Evolutionary conservation across 2,888 invertebrate species (phyloP), one percentile per base, ranked within the genome.

Genomic region (Clanis bilineata): DNA sequence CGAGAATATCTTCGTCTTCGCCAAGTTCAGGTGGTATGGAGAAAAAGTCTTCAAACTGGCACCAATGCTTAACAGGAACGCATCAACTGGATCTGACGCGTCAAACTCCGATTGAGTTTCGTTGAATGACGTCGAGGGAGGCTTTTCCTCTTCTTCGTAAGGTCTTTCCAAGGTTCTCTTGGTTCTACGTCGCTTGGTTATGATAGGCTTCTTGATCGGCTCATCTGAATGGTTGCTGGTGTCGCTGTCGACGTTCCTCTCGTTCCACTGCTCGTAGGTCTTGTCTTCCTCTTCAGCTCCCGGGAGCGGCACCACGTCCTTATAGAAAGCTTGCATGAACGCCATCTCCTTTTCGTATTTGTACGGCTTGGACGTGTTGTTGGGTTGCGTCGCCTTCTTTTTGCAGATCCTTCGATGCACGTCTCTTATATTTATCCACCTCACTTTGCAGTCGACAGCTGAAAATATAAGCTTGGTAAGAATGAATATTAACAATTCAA

Each of bases 381-480:
- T 36, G 0, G 59, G 56, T 15, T 59, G 56, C 4, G 45, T 6
- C 6, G 44, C 21, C 25, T 71, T 77, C 63, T 86, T 86, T 28
- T 81, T 80, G 38, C 90, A 65, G 36, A 89, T 88, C 6, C 91
- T 69, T 45, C 91, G 73, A 65, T 90, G 84, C 0, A 90, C 91
- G 39, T 92, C 92, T 62, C 92, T 76, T 69, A 92, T 91, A 63
- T 91, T 88, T 41, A 91, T 83, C 92, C 92, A 92, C 66, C 92
- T 75, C 1, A 85, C 74, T 80, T 92, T 92, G 64, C 92, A 92
- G 56, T 87, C 88, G 0, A 78, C 79, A 39, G 89, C 92, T 92
- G 73, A 25, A 81, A 85, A 25, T 23, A 22, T 21, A 23, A 2
- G n/a, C 12, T 38, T 9, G 10, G 2, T 38, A 23, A 41, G n/a